phyloP scores from a whole-genome alignment of 2,113 vertebrate species.

The Rutilus rutilus region DNA sequence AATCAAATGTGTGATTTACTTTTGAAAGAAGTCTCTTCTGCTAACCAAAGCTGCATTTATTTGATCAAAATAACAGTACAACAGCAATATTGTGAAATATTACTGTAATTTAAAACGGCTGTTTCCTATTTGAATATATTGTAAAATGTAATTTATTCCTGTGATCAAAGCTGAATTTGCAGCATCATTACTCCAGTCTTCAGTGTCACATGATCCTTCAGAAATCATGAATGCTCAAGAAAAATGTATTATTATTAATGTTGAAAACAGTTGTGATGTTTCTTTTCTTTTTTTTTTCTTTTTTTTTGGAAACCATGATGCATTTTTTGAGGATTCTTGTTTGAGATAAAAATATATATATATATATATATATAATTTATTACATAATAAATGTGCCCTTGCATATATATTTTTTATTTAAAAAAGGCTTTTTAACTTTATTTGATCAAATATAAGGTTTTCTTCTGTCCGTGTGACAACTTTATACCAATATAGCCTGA shows the following conservation, averaged over 20 bases:
- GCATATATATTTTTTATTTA: neutral
- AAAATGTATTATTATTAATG: neutral
- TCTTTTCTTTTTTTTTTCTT: too few species aligned
- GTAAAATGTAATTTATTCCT: neutral
- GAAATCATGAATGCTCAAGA: neutral
- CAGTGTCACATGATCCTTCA: neutral
- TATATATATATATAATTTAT: neutral
- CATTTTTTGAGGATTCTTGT: neutral
- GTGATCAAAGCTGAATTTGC: neutral
- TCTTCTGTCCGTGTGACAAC: neutral
- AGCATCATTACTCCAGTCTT: neutral
- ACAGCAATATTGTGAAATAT: neutral
- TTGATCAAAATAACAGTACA: neutral
- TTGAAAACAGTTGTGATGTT: neutral
- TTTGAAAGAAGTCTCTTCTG: neutral
- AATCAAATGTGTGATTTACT: neutral
- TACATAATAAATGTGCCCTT: neutral
- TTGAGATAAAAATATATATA: neutral
- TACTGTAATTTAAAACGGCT: neutral
- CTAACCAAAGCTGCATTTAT: neutral
- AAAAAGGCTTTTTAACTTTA: neutral
- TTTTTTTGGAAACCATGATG: too few species aligned
- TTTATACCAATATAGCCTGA: too few species aligned
- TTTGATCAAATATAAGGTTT: neutral
- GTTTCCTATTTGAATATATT: neutral